Evolutionary conservation across 1,140 invertebrate genomes (phyloP).

Genomic region (Choristoneura fumiferana): DNA sequence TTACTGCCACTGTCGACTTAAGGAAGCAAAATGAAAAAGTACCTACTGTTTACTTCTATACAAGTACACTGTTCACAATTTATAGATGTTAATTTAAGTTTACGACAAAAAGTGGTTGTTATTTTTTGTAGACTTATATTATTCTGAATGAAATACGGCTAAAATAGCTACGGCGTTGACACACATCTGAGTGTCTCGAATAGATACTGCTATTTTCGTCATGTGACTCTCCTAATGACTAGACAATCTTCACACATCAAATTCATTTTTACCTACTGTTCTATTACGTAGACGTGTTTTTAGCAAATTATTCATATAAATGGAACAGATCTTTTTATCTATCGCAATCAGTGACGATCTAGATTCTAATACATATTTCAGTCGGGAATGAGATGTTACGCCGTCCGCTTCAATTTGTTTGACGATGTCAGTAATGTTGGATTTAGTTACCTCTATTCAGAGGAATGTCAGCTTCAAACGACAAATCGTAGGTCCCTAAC

Average conservation of each 20-base stretch:
- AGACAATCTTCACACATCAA: constrained; percentile 35
- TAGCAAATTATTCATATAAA: background rate
- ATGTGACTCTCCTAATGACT: constrained; percentile 49
- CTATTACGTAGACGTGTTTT: constrained; percentile 33
- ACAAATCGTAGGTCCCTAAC: background rate
- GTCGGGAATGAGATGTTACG: background rate
- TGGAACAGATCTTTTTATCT: constrained; percentile 5
- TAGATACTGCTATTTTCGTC: constrained; percentile 61
- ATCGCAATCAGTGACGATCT: constrained; percentile 1
- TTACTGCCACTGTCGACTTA: too few species aligned
- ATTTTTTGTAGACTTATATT: constrained; percentile 28
- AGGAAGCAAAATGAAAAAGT: too few species aligned
- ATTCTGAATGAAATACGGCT: constrained; percentile 22
- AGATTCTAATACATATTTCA: constrained; percentile 4
- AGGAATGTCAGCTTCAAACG: background rate
- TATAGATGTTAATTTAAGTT: too few species aligned
- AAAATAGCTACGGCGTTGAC: constrained; percentile 57
- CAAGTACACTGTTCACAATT: too few species aligned
- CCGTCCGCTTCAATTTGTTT: constrained; percentile 6
- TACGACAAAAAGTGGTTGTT: too few species aligned
- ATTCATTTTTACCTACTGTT: constrained; percentile 45
- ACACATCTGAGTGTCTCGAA: constrained; percentile 53
- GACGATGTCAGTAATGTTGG: background rate
- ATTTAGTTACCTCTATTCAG: background rate
- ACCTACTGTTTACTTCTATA: too few species aligned